phyloP scores from a whole-genome alignment of 2,888 invertebrate genomes.

The Rapana venosa region DNA sequence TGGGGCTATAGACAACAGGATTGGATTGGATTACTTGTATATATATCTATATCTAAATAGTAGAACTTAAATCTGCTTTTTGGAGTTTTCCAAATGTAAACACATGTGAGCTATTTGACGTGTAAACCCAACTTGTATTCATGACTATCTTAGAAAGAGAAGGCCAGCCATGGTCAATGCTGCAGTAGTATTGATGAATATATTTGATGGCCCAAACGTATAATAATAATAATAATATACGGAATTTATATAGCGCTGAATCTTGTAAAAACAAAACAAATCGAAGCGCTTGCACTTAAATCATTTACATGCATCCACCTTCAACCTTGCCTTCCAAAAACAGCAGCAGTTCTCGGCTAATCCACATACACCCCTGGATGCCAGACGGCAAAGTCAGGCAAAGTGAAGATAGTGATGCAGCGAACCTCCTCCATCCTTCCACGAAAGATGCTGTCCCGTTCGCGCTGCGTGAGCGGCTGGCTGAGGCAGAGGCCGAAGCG shows the following conservation, averaged over 20 bases:
- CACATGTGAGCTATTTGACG: no score
- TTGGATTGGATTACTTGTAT: no score
- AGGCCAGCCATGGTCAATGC: no score
- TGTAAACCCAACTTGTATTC: no score
- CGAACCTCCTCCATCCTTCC: slow-evolving; percentile 20
- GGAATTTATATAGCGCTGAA: background rate
- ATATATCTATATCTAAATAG: no score
- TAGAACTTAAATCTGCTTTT: no score
- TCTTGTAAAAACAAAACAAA: background rate
- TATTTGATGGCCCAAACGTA: no score
- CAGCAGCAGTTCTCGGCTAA: background rate
- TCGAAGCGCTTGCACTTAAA: background rate
- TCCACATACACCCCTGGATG: background rate
- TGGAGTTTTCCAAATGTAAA: no score
- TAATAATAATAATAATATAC: background rate
- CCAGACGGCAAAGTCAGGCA: slow-evolving; percentile 36
- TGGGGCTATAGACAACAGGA: no score
- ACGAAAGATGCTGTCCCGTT: background rate
- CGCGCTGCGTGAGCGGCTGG: background rate
- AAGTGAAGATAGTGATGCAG: background rate
- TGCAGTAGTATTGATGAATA: no score
- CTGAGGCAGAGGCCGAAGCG: background rate
- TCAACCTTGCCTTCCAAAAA: background rate
- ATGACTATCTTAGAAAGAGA: no score
- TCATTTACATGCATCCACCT: background rate